Conservation (phyloP, 2,113 vertebrate genomes). For the Silurus glanis region DNA sequence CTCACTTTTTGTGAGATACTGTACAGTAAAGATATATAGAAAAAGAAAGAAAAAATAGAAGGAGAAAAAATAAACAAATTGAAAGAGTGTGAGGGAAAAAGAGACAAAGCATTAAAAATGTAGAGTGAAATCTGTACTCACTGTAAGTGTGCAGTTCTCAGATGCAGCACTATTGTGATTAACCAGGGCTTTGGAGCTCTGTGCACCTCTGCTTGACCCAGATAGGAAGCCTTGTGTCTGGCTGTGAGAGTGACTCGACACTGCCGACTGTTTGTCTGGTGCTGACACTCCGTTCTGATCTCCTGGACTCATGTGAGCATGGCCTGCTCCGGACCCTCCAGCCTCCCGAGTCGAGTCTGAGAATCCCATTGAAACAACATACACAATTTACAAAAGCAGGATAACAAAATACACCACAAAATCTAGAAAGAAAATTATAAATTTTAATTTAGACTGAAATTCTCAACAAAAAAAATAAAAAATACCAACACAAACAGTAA, state of each 20-base stretch:
- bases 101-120: neutral
- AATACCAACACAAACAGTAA: neutral
- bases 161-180: constrained; percentile 58
- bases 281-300: constrained; percentile 62
- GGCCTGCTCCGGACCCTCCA: constrained; percentile 70
- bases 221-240: constrained; percentile 74
- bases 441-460: too few relatives aligned
- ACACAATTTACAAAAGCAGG: neutral
- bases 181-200: constrained; percentile 65
- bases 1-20: too few relatives aligned
- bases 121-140: constrained; percentile 54
- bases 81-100: constrained; percentile 11
- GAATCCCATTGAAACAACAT: neutral
- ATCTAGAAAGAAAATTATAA: too few relatives aligned
- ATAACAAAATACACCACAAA: neutral
- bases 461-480: too few relatives aligned
- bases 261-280: constrained; percentile 73
- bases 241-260: constrained; percentile 61
- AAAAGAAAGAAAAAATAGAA: too few relatives aligned
- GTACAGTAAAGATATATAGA: too few relatives aligned
- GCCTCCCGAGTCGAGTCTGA: constrained; percentile 73
- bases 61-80: too few relatives aligned
- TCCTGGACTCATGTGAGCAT: constrained; percentile 60
- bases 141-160: constrained; percentile 69
- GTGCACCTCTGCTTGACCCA: constrained; percentile 67